Conservation (phyloP, 2,113 vertebrate genomes). For the Larimichthys polyactis region DNA sequence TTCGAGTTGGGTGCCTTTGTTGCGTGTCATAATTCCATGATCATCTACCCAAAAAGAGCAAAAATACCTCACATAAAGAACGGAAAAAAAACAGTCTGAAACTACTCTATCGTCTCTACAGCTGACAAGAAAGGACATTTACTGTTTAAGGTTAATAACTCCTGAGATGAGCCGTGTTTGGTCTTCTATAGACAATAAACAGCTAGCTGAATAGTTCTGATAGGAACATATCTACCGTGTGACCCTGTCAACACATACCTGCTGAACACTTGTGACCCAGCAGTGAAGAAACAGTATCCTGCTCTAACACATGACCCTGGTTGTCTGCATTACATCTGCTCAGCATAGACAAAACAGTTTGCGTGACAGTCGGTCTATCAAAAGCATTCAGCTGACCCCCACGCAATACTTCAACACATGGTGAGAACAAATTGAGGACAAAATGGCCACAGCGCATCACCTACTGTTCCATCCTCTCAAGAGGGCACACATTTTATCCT, state of each 20-base stretch:
- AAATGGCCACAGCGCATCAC: constrained; percentile 68
- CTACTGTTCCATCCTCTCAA: constrained; percentile 50
- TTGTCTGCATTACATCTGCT: constrained; percentile 56
- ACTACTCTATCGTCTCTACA: neutral
- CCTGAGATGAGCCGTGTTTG: constrained; percentile 14
- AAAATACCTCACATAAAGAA: neutral
- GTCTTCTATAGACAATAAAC: constrained; percentile 34
- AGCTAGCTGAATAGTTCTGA: constrained; percentile 29
- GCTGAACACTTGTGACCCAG: constrained; percentile 49
- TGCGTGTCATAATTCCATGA: neutral
- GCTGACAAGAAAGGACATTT: neutral
- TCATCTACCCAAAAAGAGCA: neutral
- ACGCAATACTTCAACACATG: constrained; percentile 42
- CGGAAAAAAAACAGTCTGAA: neutral
- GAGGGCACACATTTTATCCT: constrained; percentile 72
- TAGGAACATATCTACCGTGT: constrained; percentile 16
- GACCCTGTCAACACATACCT: constrained; percentile 44
- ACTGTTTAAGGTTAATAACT: neutral
- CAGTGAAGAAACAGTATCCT: constrained; percentile 47
- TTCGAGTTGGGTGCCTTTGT: neutral
- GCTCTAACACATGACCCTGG: constrained; percentile 36
- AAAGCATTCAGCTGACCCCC: constrained; percentile 57
- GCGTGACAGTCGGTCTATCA: constrained; percentile 66
- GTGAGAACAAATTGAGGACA: constrained; percentile 71
- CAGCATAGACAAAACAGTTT: constrained; percentile 29